A percentile compares a stretch with the other conserved stretches of the same genome.
These are phyloP conservation scores for Bombus pascuorum DNA, from an alignment of 1,140 invertebrate genomes.

Conservation along the genomic window DNA sequence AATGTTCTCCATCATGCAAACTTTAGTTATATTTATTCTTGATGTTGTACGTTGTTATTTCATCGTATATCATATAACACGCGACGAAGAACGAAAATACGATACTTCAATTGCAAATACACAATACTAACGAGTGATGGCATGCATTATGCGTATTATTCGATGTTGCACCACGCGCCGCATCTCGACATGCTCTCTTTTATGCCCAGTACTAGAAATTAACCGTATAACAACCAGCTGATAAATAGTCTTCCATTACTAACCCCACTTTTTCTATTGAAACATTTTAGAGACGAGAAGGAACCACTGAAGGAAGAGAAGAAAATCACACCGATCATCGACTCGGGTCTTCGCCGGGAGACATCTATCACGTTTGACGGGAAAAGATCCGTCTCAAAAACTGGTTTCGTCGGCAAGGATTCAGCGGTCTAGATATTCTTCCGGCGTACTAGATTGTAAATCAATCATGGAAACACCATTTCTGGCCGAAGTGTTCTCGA, in stretches of 20 bases:
- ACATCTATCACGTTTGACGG: conserved; percentile 91
- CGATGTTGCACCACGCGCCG: conserved; percentile 66
- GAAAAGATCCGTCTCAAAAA: conserved; percentile 89
- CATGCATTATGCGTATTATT: conserved; percentile 66
- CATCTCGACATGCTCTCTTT: conserved; percentile 63
- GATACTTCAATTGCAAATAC: conserved; percentile 5
- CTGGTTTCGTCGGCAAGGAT: conserved; percentile 92
- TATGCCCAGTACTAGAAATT: conserved; percentile 57
- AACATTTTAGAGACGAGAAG: conserved; percentile 89
- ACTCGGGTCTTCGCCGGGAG: conserved; percentile 87
- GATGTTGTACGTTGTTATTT: not conserved
- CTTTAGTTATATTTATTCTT: not conserved
- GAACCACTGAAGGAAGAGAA: conserved; percentile 88
- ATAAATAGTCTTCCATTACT: not conserved
- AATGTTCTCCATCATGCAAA: not conserved
- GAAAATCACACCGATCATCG: conserved; percentile 84
- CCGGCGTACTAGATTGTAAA: conserved; percentile 84
- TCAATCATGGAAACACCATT: conserved; percentile 55
- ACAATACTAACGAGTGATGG: conserved; percentile 59
- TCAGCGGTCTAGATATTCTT: conserved; percentile 89
- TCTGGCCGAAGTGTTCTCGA: conserved; percentile 64
- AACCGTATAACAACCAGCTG: not conserved
- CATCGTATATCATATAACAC: not conserved
- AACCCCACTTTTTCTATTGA: not conserved
- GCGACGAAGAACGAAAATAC: not conserved